These are phyloP conservation scores for Alcis repandata DNA, from an alignment of 2,888 invertebrate species.

Conservation along the genomic window DNA sequence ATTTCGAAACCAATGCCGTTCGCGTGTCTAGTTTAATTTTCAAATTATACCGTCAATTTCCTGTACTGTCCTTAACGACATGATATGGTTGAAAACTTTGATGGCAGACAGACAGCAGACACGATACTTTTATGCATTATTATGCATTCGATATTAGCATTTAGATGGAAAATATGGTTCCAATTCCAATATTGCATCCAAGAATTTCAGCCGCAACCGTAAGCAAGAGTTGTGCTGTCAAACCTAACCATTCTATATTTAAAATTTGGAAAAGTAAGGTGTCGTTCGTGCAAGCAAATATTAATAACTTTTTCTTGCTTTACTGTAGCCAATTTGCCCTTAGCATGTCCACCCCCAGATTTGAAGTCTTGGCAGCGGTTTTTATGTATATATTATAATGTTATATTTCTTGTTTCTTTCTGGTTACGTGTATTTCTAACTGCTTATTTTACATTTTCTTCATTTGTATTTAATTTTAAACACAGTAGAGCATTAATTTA, in stretches of 20 bases:
- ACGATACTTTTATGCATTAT: constrained; percentile 36
- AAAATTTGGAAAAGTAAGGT: neutral
- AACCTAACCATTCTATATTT: neutral
- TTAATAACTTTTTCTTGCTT: no score
- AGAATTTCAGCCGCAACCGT: neutral
- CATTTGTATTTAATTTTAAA: no score
- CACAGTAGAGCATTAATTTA: no score
- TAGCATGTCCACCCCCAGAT: neutral
- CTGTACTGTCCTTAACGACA: constrained; percentile 36
- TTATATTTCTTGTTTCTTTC: no score
- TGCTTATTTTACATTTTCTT: no score
- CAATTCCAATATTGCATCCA: constrained; percentile 7
- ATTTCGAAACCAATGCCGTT: constrained; percentile 3
- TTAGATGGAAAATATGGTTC: constrained; percentile 31
- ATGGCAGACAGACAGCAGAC: constrained; percentile 23
- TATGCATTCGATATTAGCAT: constrained; percentile 39
- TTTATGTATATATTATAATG: no score
- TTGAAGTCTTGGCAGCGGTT: neutral
- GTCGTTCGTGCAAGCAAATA: no score
- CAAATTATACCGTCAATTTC: constrained; percentile 43
- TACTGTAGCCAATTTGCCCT: no score
- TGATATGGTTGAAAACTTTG: constrained; percentile 35
- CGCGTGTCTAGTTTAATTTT: constrained; percentile 41
- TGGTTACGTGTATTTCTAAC: no score
- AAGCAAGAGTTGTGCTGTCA: no score